phyloP scores from a whole-genome alignment of 2,888 invertebrate genomes.

The Aphrophora alni region DNA sequence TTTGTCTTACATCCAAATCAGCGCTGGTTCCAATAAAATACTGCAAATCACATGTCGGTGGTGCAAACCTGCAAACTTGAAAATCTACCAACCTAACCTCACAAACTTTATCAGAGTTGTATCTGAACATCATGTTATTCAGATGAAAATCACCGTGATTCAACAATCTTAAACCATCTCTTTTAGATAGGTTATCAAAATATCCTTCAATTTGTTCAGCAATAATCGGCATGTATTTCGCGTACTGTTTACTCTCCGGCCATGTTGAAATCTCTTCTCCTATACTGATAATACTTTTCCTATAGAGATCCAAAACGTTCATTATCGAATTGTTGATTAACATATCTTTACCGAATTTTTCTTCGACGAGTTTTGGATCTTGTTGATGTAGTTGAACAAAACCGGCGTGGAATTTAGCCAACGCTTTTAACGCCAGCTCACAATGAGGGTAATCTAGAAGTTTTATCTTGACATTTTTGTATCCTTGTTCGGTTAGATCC shows the following conservation, averaged over 20 bases:
- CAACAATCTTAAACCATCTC: not conserved
- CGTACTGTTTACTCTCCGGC: not conserved
- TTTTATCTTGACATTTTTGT: too few relatives aligned
- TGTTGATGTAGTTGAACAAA: not conserved
- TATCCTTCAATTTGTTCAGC: not conserved
- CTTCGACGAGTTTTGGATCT: not conserved
- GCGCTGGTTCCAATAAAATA: not conserved
- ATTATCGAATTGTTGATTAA: too few relatives aligned
- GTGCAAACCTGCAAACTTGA: not conserved
- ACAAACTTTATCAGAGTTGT: not conserved
- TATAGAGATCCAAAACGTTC: too few relatives aligned
- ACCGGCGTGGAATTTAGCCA: not conserved
- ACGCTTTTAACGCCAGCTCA: too few relatives aligned
- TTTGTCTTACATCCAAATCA: not conserved
- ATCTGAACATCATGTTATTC: not conserved
- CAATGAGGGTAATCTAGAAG: too few relatives aligned
- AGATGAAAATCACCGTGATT: not conserved
- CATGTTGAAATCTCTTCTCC: not conserved
- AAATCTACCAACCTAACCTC: not conserved
- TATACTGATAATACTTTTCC: not conserved
- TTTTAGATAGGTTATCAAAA: not conserved
- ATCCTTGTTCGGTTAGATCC: too few relatives aligned
- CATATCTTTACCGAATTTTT: not conserved
- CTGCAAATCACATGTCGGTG: not conserved
- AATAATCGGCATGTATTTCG: not conserved